Conservation (phyloP, 2,888 invertebrate species). For the Cerastoderma edule region DNA sequence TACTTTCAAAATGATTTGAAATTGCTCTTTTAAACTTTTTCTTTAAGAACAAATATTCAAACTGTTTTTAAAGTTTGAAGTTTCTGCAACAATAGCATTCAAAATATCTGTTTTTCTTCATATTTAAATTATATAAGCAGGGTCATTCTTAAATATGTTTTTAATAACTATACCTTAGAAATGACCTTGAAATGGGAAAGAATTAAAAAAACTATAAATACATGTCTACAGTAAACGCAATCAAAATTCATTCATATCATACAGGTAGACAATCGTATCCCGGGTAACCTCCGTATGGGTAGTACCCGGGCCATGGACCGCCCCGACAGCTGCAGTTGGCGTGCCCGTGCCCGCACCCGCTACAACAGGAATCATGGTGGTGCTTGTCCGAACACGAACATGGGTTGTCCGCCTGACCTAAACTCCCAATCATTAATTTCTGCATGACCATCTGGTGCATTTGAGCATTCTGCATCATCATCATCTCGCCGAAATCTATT, state of each 20-base stretch:
- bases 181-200: too few relatives aligned
- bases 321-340: constrained; percentile 13
- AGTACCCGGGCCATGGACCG: not conserved
- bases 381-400: not conserved
- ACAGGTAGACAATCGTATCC: constrained; percentile 23
- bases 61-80: too few relatives aligned
- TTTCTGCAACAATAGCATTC: too few relatives aligned
- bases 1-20: too few relatives aligned
- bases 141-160: too few relatives aligned
- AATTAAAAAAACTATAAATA: not conserved
- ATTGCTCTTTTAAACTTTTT: too few relatives aligned
- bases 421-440: constrained; percentile 70
- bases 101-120: too few relatives aligned
- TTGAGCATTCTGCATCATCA: constrained; percentile 81
- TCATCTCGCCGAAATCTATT: constrained; percentile 79
- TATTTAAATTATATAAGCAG: too few relatives aligned
- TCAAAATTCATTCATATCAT: not conserved
- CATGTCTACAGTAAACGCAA: not conserved
- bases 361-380: constrained; percentile 31
- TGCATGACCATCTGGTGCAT: constrained; percentile 81
- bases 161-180: too few relatives aligned
- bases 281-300: constrained; percentile 9
- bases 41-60: too few relatives aligned
- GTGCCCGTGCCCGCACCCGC: constrained; percentile 26
- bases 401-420: constrained; percentile 9